Conservation (phyloP, 1,140 invertebrate species). For the Zaprionus camerounensis region DNA sequence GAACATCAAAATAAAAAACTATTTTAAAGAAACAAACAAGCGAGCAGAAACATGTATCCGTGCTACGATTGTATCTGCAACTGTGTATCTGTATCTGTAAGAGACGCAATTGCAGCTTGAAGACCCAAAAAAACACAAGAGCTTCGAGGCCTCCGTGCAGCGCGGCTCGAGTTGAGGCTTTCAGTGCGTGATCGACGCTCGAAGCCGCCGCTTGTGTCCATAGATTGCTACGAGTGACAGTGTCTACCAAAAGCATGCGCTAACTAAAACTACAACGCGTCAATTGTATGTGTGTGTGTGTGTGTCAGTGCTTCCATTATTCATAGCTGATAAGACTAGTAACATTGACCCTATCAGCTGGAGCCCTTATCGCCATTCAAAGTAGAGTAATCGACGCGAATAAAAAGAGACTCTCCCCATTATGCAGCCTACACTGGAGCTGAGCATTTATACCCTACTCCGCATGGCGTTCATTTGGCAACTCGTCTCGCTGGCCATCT, state of each 20-base stretch:
- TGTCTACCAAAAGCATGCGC: background rate
- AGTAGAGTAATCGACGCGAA: background rate
- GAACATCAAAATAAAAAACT: conserved; percentile 44
- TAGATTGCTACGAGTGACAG: background rate
- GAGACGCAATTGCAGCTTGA: conserved; percentile 45
- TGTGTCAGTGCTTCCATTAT: background rate
- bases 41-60: background rate
- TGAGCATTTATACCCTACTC: conserved; percentile 67
- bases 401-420: conserved; percentile 44
- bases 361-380: conserved; percentile 23
- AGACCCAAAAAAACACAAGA: conserved; percentile 23
- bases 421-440: conserved; percentile 70
- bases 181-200: conserved; percentile 76
- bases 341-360: conserved; percentile 5
- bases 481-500: conserved; percentile 61
- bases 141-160: conserved; percentile 19
- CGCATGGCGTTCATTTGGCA: conserved; percentile 77
- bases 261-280: background rate
- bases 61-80: conserved; percentile 9
- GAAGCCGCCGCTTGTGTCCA: conserved; percentile 61
- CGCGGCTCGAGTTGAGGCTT: conserved; percentile 30
- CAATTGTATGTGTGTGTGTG: background rate
- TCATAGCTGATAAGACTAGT: conserved; percentile 13
- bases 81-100: conserved; percentile 22
- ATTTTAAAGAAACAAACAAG: conserved; percentile 18